Evolutionary conservation across 2,113 vertebrate species (phyloP), one percentile per base, ranked within the genome.

Genomic region (Cygnus atratus): DNA sequence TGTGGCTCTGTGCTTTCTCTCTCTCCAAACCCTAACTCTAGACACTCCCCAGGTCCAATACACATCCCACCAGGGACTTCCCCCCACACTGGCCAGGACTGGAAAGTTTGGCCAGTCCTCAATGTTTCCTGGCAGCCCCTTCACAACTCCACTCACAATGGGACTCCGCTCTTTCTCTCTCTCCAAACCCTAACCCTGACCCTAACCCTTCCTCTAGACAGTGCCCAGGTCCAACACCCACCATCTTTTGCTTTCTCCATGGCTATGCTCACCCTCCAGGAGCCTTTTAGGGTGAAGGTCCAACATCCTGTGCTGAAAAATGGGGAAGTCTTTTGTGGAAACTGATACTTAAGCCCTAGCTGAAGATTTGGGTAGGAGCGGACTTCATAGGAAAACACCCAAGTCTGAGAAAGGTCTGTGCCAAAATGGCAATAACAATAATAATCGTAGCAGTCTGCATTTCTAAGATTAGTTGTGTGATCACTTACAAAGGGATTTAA

Each of bases 401-500:
- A 1, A 26, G 55, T 28, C 31, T 85, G 71, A 58, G 74, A 76
- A 82, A 95, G 54, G 37, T n/a, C 39, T 57, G 26, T 2, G 5
- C 62, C 84, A 82, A 79, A 73, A 57, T 54, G 44, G 41, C 6
- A 87, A 5, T 24, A 80, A 46, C 20, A 67, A 48, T 31, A 44
- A 57, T 29, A 63, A 39, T 43, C 26, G 15, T 13, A 71, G 11
- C 11, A 82, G 58, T 13, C 63, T 90, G 88, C 71, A 25, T 71
- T 57, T 71, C 63, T 35, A 54, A 67, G 67, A 72, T 83, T 50
- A 86, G 63, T 52, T 63, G 41, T 2, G 9, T 62, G 81, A 24
- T 79, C 57, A 62, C n/a, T 93, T 71, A 35, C 57, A 41, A 43
- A 87, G 68, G 72, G 88, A 50, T 89, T 95, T 76, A 93, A 87